Base-by-base conservation (phyloP, 2,888 invertebrate genomes). In the Lasioglossum oenotherae region DNA sequence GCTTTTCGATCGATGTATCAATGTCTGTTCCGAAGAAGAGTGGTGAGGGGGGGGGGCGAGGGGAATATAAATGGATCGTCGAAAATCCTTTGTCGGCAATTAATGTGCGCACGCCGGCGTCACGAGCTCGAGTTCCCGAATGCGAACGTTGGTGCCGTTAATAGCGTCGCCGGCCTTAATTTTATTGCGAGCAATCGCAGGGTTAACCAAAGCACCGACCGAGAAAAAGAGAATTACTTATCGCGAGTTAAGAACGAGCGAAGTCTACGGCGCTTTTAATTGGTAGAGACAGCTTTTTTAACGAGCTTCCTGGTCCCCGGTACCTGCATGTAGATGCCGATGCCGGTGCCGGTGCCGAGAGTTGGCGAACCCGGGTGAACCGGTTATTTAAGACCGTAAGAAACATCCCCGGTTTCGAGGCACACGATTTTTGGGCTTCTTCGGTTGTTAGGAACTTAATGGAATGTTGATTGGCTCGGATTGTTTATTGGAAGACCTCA, bases 221-320 rank as follows among this genome's bases (percentile, higher is more conserved):
- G 41, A 41, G 12, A 12, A 71, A 41, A 71, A n/a, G 14, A 41
- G 14, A 5, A 41, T 4, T 23, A 12, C 71, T 84, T 78, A 87
- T 82, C 74, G 41, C 72, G 41, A 77, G 49, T 60, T 46, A 44
- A 76, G 31, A 75, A 75, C 74, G 67, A 41, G 53, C 57, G 41
- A 38, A 57, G 67, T 75, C 85, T 81, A 82, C 64, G 74, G 60
- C 19, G n/a, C 41, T 85, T 90, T 90, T 90, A 88, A 90, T 90
- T 82, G 87, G 81, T 64, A 44, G 49, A 69, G 71, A 82, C 76
- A 81, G 77, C 75, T 81, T 80, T 88, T 90, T 90, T 90, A 85
- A 88, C 84, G 88, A 87, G 81, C 71, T 41, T 49, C 87, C 38
- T 46, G 46, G 80, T 81, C 49, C 46, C 41, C n/a, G 19, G 14